Evolutionary conservation across 2,113 vertebrate species (phyloP).

Genomic region (Rhinoderma darwinii): DNA sequence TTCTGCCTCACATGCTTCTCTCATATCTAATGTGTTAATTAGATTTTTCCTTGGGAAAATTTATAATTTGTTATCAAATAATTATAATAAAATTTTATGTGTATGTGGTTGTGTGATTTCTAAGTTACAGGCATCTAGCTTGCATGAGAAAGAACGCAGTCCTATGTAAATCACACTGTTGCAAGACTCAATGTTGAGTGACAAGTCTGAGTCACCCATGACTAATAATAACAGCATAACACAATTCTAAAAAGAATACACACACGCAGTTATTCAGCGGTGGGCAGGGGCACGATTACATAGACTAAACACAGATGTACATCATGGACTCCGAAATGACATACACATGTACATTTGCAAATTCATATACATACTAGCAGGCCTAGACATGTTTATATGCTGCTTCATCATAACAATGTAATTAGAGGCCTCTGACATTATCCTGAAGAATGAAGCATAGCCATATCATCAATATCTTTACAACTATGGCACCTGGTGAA

Average conservation of each 20-base stretch:
- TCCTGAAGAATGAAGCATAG: constrained; percentile 29
- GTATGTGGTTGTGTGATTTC: too few relatives aligned
- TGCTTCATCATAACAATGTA: constrained; percentile 11
- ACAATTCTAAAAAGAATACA: not conserved
- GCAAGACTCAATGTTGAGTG: too few relatives aligned
- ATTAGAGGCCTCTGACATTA: constrained; percentile 42
- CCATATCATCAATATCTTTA: constrained; percentile 21
- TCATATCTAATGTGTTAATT: too few relatives aligned
- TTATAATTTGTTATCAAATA: too few relatives aligned
- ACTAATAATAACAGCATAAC: not conserved
- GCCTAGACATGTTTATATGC: constrained; percentile 34
- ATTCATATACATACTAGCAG: constrained; percentile 35
- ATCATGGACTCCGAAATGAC: not conserved
- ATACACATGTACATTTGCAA: constrained; percentile 36
- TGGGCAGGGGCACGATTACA: not conserved
- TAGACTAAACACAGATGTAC: constrained; percentile 36
- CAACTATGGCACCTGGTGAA: constrained; percentile 3
- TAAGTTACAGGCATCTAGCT: too few relatives aligned
- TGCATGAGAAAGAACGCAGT: too few relatives aligned
- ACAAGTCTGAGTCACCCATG: too few relatives aligned
- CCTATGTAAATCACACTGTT: too few relatives aligned
- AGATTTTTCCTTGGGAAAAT: too few relatives aligned
- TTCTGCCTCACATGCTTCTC: too few relatives aligned
- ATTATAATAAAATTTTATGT: too few relatives aligned
- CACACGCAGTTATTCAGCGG: not conserved